Evolutionary conservation across 37 sponge, comb jelly and placozoan genomes (phyloP).

Genomic region (Cliona cf. orientalis): DNA sequence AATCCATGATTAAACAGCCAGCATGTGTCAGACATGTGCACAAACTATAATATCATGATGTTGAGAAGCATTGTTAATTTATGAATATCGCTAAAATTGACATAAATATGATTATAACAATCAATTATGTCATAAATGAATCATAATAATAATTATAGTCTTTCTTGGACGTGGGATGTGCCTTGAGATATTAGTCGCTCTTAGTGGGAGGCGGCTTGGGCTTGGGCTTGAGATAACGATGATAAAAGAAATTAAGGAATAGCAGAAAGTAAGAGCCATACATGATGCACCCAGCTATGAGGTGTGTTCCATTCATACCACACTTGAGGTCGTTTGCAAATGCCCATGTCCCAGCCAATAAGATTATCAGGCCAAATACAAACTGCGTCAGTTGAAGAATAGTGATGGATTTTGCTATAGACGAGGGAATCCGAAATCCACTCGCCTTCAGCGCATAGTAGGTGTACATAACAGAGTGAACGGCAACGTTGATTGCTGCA

Average conservation of each 20-base stretch:
- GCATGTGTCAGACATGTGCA: no score
- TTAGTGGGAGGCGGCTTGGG: no score
- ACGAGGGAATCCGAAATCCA: constrained; percentile 44
- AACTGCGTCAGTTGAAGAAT: constrained; percentile 77
- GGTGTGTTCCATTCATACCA: background rate
- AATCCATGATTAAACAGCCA: no score
- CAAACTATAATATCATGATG: no score
- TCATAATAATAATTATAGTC: no score
- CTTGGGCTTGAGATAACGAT: constrained; percentile 50
- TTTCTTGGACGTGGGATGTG: no score
- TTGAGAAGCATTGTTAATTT: no score
- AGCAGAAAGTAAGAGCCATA: constrained; percentile 75
- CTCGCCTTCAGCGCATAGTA: constrained; percentile 74
- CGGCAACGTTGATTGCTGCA: constrained; percentile 56
- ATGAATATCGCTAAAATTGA: no score
- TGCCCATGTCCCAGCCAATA: background rate
- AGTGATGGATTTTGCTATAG: constrained; percentile 45
- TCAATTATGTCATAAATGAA: no score
- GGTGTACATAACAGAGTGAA: constrained; percentile 85
- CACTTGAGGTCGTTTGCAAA: background rate
- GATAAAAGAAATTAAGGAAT: constrained; percentile 76
- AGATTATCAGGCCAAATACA: constrained; percentile 51
- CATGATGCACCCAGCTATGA: constrained; percentile 43
- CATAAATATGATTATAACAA: no score
- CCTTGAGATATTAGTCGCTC: no score